Evolutionary conservation across 2,888 invertebrate species (phyloP).

Genomic region (Oeneis ivallda): DNA sequence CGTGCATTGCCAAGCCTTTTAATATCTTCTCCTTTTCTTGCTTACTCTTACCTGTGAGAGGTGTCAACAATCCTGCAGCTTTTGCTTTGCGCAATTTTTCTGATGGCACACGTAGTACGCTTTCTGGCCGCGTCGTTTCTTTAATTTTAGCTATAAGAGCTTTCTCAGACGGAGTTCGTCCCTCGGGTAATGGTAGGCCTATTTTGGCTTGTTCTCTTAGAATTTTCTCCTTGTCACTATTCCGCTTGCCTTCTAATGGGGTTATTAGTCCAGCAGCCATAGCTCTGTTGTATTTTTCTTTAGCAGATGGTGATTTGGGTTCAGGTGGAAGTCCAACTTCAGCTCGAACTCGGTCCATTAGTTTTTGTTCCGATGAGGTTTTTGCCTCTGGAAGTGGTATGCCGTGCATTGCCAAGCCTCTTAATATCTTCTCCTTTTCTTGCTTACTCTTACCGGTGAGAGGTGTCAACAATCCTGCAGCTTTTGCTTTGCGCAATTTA

Average conservation of each 20-base stretch:
- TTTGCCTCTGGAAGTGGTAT: conserved; percentile 49
- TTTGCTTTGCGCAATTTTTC: conserved; percentile 42
- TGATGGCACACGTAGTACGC: conserved; percentile 20
- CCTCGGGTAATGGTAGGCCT: conserved; percentile 34
- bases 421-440: conserved; percentile 44
- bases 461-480: conserved; percentile 36
- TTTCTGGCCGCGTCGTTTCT: conserved; percentile 36
- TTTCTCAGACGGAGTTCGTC: conserved; percentile 33
- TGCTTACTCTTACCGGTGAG: conserved; percentile 41
- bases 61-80: conserved; percentile 41
- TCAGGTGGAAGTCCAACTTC: conserved; percentile 47
- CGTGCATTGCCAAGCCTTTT: conserved; percentile 31
- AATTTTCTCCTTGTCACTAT: conserved; percentile 41
- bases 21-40: conserved; percentile 38
- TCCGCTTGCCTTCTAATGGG: conserved; percentile 45
- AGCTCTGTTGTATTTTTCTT: conserved; percentile 41
- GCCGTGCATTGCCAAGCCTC: conserved; percentile 44
- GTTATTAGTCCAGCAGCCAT: conserved; percentile 44
- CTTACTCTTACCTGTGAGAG: conserved; percentile 38
- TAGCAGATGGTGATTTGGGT: conserved; percentile 39
- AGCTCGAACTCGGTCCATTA: conserved; percentile 47
- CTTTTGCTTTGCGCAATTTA: conserved; percentile 27
- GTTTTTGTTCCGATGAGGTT: conserved; percentile 49
- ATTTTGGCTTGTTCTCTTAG: conserved; percentile 25
- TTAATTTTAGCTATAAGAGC: conserved; percentile 27